A percentile compares a stretch with the other conserved stretches of the same genome.
Evolutionary conservation across 1,140 invertebrate genomes (phyloP).

Genomic region (Chironomus tepperi): DNA sequence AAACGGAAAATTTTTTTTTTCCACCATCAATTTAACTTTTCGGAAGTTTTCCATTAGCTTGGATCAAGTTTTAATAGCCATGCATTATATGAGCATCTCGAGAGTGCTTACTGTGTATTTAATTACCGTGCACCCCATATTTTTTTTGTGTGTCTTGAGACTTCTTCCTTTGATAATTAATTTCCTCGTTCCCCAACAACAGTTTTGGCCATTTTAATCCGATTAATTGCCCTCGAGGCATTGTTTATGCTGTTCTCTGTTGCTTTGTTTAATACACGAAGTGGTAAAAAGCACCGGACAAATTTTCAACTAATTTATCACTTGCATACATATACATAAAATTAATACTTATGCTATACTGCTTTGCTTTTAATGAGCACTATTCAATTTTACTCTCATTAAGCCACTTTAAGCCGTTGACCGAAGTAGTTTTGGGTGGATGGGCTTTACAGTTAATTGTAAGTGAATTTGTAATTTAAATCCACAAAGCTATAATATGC

Average conservation of each 20-base stretch:
- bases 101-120: not conserved
- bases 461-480: not conserved
- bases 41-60: too few relatives aligned
- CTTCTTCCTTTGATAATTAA: slow-evolving; percentile 19
- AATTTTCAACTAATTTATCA: slow-evolving; percentile 15
- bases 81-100: not conserved
- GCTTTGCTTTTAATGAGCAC: not conserved
- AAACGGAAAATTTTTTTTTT: too few relatives aligned
- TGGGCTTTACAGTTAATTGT: not conserved
- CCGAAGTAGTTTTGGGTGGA: too few relatives aligned
- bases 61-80: too few relatives aligned
- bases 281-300: not conserved
- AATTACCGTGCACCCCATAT: not conserved
- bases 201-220: slow-evolving; percentile 1
- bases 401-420: too few relatives aligned
- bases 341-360: not conserved
- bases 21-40: too few relatives aligned
- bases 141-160: not conserved
- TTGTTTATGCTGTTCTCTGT: not conserved
- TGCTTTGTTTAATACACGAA: not conserved
- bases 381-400: not conserved
- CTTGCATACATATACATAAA: not conserved
- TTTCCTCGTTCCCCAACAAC: not conserved
- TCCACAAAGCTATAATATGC: not conserved
- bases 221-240: slow-evolving; percentile 10